Conservation (phyloP, 2,888 invertebrate species). For the Drosophila eohydei region DNA sequence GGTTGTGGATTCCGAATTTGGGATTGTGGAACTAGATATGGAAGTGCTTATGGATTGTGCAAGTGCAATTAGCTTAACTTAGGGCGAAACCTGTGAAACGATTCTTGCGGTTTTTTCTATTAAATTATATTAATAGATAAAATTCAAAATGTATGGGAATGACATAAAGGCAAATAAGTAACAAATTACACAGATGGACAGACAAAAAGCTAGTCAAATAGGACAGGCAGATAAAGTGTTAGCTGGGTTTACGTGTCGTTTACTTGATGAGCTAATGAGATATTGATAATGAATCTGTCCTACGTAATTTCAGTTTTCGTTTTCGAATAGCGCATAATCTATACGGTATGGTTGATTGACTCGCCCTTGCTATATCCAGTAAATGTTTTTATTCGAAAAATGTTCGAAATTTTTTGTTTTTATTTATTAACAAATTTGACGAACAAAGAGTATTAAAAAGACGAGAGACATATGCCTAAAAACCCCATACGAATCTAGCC, state of each 20-base stretch:
- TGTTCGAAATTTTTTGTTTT: not conserved
- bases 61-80: not conserved
- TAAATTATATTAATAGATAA: not conserved
- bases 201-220: not conserved
- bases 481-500: constrained; percentile 2
- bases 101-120: not conserved
- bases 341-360: not conserved
- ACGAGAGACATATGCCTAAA: not conserved
- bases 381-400: too few species aligned
- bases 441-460: not conserved
- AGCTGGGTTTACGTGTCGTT: constrained; percentile 12
- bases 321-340: constrained; percentile 1
- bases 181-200: constrained; percentile 1
- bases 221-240: not conserved
- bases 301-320: not conserved
- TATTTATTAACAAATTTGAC: not conserved
- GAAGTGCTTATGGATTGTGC: not conserved
- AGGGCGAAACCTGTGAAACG: not conserved
- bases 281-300: not conserved
- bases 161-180: not conserved
- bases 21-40: not conserved
- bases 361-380: not conserved
- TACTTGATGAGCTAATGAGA: constrained; percentile 20
- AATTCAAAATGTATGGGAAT: not conserved
- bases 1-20: not conserved